Conservation (phyloP, 2,797 vertebrate genomes). For the Eulemur mongoz region DNA sequence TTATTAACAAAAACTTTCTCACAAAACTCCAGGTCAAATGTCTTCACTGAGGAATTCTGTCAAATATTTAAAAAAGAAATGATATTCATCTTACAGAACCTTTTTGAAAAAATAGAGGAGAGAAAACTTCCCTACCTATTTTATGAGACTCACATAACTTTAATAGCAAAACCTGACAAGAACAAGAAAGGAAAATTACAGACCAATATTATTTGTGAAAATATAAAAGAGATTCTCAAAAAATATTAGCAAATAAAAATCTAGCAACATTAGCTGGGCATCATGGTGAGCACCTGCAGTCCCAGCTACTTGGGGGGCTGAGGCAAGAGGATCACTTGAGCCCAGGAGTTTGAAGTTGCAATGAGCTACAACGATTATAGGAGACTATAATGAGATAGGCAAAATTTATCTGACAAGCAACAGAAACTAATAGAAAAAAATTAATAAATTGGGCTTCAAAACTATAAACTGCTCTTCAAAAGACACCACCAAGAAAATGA, state of each 20-base stretch:
- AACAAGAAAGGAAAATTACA: neutral
- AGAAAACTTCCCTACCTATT: neutral
- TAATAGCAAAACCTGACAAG: neutral
- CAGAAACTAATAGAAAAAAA: neutral
- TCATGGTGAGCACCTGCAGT: too few relatives aligned
- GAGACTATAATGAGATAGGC: neutral
- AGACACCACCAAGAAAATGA: neutral
- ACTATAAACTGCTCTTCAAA: neutral
- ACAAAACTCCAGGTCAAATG: neutral
- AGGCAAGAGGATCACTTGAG: too few relatives aligned
- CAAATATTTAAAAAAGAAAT: slow-evolving; percentile 23
- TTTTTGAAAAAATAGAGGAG: neutral
- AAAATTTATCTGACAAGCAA: neutral
- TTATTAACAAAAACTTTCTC: neutral
- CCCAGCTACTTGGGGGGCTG: too few relatives aligned
- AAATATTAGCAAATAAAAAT: neutral
- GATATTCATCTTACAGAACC: neutral
- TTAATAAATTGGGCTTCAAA: neutral
- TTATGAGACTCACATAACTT: neutral
- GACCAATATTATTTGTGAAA: neutral
- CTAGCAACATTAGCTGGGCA: neutral
- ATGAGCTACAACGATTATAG: neutral
- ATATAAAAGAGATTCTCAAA: neutral
- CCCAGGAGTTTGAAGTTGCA: too few relatives aligned
- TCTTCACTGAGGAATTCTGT: neutral